Evolutionary conservation across 2,888 invertebrate species (phyloP).

Genomic region (Tetropium fuscum): DNA sequence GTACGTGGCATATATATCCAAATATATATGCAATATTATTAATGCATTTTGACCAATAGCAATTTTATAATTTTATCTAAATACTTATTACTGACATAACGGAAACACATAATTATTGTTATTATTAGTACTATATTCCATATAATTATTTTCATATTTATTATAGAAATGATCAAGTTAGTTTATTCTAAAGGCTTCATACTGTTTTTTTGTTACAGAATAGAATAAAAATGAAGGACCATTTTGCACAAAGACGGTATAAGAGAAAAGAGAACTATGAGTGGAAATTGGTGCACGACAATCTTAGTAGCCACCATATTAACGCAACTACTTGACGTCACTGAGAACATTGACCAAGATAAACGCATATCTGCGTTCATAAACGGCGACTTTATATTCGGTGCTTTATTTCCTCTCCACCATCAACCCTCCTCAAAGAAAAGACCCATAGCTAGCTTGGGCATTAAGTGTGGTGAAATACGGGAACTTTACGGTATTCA

Average conservation of each 20-base stretch:
- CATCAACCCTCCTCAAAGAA: slow-evolving; percentile 62
- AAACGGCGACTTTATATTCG: slow-evolving; percentile 71
- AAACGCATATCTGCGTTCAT: slow-evolving; percentile 66
- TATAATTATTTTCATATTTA: too few species aligned
- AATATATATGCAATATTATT: too few species aligned
- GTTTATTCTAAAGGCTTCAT: neutral
- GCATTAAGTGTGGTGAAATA: slow-evolving; percentile 63
- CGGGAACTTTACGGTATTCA: slow-evolving; percentile 81
- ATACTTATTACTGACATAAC: too few species aligned
- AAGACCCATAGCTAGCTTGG: slow-evolving; percentile 53
- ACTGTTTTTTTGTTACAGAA: slow-evolving; percentile 27
- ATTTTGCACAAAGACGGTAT: neutral
- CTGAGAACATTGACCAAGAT: slow-evolving; percentile 34
- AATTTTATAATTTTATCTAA: too few species aligned
- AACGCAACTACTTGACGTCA: slow-evolving; percentile 20
- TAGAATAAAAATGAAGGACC: slow-evolving; percentile 25
- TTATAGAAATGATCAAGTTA: neutral
- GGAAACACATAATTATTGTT: too few species aligned
- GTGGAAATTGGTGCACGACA: slow-evolving; percentile 13
- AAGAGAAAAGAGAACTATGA: slow-evolving; percentile 11
- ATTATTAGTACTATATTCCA: too few species aligned
- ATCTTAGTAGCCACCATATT: slow-evolving; percentile 18
- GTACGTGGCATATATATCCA: too few species aligned
- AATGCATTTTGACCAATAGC: too few species aligned
- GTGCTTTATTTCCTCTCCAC: slow-evolving; percentile 70